A percentile compares a stretch with the other conserved stretches of the same genome.
Conservation (phyloP, 2,113 vertebrate species). For the Otocyon megalotis region DNA sequence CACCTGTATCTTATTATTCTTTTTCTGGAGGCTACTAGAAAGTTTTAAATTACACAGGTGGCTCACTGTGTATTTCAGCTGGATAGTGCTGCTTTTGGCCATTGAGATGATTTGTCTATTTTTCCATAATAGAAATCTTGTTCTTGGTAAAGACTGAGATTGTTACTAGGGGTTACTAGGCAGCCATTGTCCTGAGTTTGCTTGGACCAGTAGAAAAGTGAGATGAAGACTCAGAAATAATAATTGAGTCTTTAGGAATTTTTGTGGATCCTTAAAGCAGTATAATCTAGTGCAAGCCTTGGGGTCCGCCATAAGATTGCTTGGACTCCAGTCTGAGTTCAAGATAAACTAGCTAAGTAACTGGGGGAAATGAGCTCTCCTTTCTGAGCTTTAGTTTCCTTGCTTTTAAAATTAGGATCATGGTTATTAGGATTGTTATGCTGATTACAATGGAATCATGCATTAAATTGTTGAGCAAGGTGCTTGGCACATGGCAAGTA, state of each 20-base stretch:
- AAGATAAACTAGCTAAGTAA: not conserved
- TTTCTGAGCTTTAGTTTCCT: slow-evolving; percentile 24
- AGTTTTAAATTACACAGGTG: not conserved
- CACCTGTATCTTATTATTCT: not conserved
- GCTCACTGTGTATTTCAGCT: not conserved
- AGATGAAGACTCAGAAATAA: not conserved
- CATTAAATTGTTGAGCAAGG: not conserved
- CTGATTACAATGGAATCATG: not conserved
- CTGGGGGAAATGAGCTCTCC: not conserved
- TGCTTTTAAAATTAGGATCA: not conserved
- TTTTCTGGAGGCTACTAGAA: not conserved
- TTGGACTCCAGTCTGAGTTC: not conserved
- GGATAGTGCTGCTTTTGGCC: not conserved
- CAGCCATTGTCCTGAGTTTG: not conserved
- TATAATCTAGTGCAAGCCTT: not conserved
- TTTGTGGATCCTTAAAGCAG: not conserved
- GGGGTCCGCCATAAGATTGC: not conserved
- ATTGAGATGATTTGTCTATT: not conserved
- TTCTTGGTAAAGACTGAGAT: slow-evolving; percentile 5
- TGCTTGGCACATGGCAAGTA: not conserved
- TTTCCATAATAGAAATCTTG: not conserved
- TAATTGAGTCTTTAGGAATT: not conserved
- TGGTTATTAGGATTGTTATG: not conserved
- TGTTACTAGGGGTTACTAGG: not conserved
- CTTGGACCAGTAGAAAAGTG: not conserved